These are phyloP conservation scores for Chalcis sispes DNA, from an alignment of 2,888 invertebrate species.

Conservation along the genomic window DNA sequence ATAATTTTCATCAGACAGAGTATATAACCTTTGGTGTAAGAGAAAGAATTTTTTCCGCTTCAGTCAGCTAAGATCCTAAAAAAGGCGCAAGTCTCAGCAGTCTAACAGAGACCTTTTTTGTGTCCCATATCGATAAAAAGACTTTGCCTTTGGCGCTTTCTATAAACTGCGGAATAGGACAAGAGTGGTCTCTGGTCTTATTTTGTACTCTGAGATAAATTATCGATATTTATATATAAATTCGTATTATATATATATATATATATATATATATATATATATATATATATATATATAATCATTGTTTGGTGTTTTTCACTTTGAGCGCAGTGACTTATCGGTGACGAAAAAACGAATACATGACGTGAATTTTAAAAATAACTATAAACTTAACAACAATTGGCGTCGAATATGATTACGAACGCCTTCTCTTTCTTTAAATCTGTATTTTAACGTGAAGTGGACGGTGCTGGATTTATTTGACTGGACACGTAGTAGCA, in stretches of 20 bases:
- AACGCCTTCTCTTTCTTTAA: constrained; percentile 22
- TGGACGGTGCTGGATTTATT: constrained; percentile 73
- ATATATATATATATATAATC: constrained; percentile 49
- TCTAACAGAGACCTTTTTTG: constrained; percentile 41
- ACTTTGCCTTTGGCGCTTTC: constrained; percentile 40
- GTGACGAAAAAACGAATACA: constrained; percentile 20
- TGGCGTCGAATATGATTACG: background rate
- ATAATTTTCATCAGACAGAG: constrained; percentile 42
- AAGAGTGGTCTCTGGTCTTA: constrained; percentile 50
- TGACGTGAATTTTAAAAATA: constrained; percentile 36
- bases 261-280: constrained; percentile 46
- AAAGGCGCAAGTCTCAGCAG: constrained; percentile 51
- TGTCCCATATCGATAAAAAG: constrained; percentile 45
- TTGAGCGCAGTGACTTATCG: constrained; percentile 13
- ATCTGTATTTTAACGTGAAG: constrained; percentile 63
- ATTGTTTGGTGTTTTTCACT: constrained; percentile 52
- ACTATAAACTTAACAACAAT: constrained; percentile 25
- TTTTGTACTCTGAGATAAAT: constrained; percentile 56
- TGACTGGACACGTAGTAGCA: constrained; percentile 71
- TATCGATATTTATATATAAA: constrained; percentile 46
- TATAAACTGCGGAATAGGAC: constrained; percentile 50
- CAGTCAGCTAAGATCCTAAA: constrained; percentile 51
- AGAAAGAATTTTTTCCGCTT: constrained; percentile 51
- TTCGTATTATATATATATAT: too few relatives aligned
- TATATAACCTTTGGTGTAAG: constrained; percentile 55